These are phyloP conservation scores for Tapirus indicus DNA, from an alignment of 2,797 vertebrate species.

Conservation along the genomic window DNA sequence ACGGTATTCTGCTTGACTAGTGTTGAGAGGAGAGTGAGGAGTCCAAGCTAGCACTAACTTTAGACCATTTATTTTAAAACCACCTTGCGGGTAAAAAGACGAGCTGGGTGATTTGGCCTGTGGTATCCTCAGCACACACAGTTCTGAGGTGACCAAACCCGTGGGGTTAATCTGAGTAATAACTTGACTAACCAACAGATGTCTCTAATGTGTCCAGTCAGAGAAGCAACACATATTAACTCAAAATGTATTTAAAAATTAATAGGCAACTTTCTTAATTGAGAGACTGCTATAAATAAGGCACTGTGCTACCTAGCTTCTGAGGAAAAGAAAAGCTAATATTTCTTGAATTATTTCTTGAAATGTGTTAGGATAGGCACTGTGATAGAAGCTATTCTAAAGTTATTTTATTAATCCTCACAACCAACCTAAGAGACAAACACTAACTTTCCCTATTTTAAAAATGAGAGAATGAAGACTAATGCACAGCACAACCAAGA, in stretches of 20 bases:
- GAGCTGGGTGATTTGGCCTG: neutral
- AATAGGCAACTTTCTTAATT: neutral
- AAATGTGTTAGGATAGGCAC: neutral
- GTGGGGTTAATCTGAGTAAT: neutral
- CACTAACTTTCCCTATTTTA: neutral
- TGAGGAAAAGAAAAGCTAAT: neutral
- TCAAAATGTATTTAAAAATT: neutral
- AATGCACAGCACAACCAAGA: neutral
- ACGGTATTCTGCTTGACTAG: neutral
- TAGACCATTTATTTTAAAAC: constrained; percentile 55
- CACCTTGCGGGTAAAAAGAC: constrained; percentile 24
- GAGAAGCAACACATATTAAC: neutral
- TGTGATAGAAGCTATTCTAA: neutral
- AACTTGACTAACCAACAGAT: neutral
- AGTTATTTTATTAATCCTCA: neutral
- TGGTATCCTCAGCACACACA: neutral
- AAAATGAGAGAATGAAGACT: neutral
- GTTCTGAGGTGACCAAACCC: neutral
- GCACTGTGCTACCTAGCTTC: neutral
- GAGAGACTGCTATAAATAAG: neutral
- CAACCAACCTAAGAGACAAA: neutral
- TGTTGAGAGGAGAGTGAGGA: neutral
- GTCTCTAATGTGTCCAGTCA: neutral
- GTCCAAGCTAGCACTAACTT: neutral
- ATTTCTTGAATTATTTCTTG: neutral